Conservation (phyloP, 2,797 vertebrate genomes). For the Rhynchotus rufescens region DNA sequence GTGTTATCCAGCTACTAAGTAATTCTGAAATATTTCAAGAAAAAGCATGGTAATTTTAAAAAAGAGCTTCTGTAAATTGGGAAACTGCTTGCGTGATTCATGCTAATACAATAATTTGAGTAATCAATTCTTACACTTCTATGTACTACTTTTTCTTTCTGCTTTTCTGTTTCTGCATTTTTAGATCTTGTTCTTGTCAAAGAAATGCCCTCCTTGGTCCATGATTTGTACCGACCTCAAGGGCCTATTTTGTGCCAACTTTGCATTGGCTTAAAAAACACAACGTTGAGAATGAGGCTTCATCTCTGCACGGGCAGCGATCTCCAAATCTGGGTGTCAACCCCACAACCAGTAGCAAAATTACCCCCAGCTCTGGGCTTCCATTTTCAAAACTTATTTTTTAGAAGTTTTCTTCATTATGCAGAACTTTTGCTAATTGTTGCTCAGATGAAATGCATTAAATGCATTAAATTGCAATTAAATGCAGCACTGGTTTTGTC, state of each 20-base stretch:
- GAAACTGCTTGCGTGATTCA: neutral
- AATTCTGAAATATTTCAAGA: neutral
- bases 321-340: neutral
- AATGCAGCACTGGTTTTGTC: slow-evolving; percentile 4
- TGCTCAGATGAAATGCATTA: no score
- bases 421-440: neutral
- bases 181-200: neutral
- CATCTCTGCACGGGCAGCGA: neutral
- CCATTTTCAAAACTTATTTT: neutral
- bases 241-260: neutral
- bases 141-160: rapidly evolving
- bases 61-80: neutral
- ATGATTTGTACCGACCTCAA: neutral
- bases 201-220: neutral
- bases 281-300: neutral
- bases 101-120: neutral
- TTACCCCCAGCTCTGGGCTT: neutral
- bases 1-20: slow-evolving; percentile 14
- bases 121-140: neutral
- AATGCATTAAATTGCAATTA: no score
- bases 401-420: no score
- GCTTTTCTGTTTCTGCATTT: neutral
- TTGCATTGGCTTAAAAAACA: neutral
- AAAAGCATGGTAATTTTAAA: neutral
- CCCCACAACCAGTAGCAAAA: neutral